Percentiles rank a stretch among this genome's conserved stretches.
Conservation (phyloP, 2,797 vertebrate species). For the Myotis findleyi region DNA sequence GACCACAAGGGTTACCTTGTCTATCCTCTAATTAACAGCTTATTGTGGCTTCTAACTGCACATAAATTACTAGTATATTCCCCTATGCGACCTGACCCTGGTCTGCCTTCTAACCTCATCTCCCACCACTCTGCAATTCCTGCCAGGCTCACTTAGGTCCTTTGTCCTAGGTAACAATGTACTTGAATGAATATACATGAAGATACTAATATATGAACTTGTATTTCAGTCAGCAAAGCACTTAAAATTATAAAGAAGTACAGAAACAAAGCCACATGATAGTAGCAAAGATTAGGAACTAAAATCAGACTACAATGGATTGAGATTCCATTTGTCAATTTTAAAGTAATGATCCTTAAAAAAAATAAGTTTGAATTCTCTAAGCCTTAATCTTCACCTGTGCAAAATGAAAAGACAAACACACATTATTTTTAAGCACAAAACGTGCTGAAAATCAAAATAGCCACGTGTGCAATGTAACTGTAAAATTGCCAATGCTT, state of each 20-base stretch:
- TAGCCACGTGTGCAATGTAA: not conserved
- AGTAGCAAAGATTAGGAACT: not conserved
- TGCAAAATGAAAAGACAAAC: not conserved
- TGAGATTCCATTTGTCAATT: conserved; percentile 37
- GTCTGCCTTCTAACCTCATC: not conserved
- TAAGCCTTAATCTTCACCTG: not conserved
- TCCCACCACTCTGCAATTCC: not conserved
- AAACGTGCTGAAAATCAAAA: conserved; percentile 18
- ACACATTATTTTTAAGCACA: conserved; percentile 31
- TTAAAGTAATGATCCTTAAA: not conserved
- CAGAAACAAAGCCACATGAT: not conserved
- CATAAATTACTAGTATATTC: not conserved
- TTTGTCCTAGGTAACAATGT: not conserved
- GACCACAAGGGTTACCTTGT: not conserved
- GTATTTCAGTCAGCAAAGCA: not conserved
- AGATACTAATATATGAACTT: not conserved
- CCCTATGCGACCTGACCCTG: not conserved
- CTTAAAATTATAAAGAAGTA: not conserved
- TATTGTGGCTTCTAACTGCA: not conserved
- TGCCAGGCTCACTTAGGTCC: not conserved
- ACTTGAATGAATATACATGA: not conserved
- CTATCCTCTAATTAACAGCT: not conserved
- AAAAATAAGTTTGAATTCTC: not conserved
- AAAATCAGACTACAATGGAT: not conserved
- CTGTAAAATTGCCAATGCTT: not conserved